Percentiles rank a stretch among this genome's conserved stretches.
phyloP scores from a whole-genome alignment of 2,797 vertebrate genomes.

The Antennarius maculatus region DNA sequence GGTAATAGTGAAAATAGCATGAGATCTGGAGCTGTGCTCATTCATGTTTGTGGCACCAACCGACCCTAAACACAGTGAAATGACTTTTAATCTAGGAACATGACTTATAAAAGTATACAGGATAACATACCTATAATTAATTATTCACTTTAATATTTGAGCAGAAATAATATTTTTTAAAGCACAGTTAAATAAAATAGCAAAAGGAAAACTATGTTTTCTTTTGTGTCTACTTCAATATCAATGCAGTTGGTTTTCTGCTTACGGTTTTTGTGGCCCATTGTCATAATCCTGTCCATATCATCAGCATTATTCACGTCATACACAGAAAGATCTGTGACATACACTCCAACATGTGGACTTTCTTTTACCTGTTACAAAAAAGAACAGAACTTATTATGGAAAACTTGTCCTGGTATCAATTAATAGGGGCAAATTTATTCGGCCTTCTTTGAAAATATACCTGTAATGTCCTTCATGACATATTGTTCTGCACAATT shows the following conservation, averaged over 20 bases:
- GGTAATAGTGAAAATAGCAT: conserved; percentile 98
- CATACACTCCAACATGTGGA: conserved; percentile 97
- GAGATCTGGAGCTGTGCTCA: conserved; percentile 97
- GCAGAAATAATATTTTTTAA: neutral
- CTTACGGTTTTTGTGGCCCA: conserved; percentile 99
- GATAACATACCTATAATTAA: neutral
- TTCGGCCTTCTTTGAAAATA: neutral
- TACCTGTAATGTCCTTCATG: neutral
- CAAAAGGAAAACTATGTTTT: neutral
- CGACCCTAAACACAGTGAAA: conserved; percentile 81
- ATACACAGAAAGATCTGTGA: conserved; percentile 97
- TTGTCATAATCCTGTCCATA: conserved; percentile 98
- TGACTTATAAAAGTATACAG: neutral
- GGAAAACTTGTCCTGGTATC: neutral
- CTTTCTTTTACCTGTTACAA: conserved; percentile 94
- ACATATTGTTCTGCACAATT: neutral
- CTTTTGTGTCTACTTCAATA: neutral
- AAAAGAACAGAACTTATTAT: conserved; percentile 2
- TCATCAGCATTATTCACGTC: conserved; percentile 98
- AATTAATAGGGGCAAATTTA: neutral
- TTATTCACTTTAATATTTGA: neutral
- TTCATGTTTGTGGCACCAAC: conserved; percentile 99
- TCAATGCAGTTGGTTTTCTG: neutral
- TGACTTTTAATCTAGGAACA: neutral
- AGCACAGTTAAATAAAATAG: neutral